These are phyloP conservation scores for Thripadectes ignobilis DNA, from an alignment of 2,797 vertebrate species.

Conservation along the genomic window DNA sequence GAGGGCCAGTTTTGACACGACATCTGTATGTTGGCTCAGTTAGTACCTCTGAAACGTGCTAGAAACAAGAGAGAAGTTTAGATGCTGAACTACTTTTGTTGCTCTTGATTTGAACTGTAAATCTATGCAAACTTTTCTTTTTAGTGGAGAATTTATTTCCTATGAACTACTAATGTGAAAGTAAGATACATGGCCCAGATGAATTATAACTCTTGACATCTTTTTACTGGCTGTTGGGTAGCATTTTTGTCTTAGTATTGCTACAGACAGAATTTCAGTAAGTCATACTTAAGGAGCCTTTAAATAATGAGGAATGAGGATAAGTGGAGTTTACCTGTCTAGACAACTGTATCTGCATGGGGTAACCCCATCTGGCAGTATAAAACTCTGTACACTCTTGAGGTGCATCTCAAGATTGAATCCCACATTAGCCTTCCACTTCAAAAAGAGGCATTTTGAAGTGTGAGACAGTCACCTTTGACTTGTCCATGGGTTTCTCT, in stretches of 20 bases:
- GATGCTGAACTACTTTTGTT: background rate
- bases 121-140: background rate
- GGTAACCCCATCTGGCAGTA: background rate
- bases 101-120: constrained; percentile 6
- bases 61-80: background rate
- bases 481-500: background rate
- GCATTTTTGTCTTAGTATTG: background rate
- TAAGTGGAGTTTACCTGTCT: constrained; percentile 12
- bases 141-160: background rate
- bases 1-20: background rate
- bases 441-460: background rate
- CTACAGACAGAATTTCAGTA: constrained; percentile 13
- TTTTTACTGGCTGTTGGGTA: background rate
- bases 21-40: constrained; percentile 3
- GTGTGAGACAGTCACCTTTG: background rate
- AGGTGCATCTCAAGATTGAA: background rate
- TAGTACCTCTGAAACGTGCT: background rate
- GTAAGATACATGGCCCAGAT: background rate
- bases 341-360: background rate
- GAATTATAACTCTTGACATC: constrained; percentile 8
- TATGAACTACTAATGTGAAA: background rate
- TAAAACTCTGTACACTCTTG: background rate
- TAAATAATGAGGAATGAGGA: background rate
- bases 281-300: background rate
- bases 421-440: background rate